Evolutionary conservation across 2,888 invertebrate species (phyloP).

Genomic region (Hyposoter dolosus): DNA sequence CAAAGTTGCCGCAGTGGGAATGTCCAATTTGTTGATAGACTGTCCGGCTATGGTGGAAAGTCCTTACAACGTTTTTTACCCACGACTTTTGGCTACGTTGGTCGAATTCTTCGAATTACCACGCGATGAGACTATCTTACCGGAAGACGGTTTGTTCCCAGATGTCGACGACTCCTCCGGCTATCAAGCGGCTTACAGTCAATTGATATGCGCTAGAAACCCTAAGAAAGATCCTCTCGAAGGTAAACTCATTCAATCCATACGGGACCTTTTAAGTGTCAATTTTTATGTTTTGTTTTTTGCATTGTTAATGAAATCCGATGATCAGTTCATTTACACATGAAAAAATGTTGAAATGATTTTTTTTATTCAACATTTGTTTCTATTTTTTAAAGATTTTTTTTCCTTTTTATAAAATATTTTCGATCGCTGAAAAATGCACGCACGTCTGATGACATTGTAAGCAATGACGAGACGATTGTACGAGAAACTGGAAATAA

Average conservation of each 20-base stretch:
- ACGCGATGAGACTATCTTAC: conserved; percentile 90
- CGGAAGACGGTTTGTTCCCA: conserved; percentile 94
- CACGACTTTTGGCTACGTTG: conserved; percentile 84
- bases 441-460: not conserved
- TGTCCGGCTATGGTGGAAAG: conserved; percentile 89
- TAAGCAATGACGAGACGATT: not conserved
- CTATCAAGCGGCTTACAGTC: conserved; percentile 95
- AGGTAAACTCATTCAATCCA: conserved; percentile 84
- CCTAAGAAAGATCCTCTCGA: conserved; percentile 91
- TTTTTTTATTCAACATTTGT: no score
- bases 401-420: no score
- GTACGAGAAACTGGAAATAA: not conserved
- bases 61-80: conserved; percentile 86
- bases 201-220: conserved; percentile 93
- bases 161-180: conserved; percentile 95
- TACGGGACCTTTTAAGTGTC: no score
- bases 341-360: no score
- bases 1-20: conserved; percentile 96
- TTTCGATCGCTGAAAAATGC: no score
- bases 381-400: no score
- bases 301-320: no score
- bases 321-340: no score
- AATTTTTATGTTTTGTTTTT: no score
- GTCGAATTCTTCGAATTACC: conserved; percentile 96
- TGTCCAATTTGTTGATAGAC: conserved; percentile 94